phyloP scores from a whole-genome alignment of 2,888 invertebrate species.

The Polydrusus cervinus region DNA sequence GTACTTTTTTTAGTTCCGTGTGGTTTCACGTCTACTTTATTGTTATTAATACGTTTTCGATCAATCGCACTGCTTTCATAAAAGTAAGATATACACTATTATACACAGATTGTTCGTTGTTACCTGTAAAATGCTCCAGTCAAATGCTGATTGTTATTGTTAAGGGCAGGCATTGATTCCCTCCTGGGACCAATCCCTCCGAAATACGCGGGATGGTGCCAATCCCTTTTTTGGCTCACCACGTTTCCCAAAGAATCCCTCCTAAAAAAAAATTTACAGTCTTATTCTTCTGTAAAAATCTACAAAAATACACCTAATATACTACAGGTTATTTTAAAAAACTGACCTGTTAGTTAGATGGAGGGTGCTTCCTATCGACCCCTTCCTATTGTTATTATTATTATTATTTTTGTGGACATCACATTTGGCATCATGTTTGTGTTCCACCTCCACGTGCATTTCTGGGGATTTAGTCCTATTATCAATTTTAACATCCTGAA shows the following conservation, averaged over 20 bases:
- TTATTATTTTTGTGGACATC: slow-evolving; percentile 77
- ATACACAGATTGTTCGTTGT: neutral
- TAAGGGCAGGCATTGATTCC: slow-evolving; percentile 71
- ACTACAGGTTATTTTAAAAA: too few species aligned
- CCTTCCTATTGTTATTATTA: slow-evolving; percentile 70
- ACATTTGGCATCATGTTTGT: slow-evolving; percentile 78
- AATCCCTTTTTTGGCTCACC: slow-evolving; percentile 63
- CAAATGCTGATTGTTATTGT: slow-evolving; percentile 59
- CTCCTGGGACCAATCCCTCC: slow-evolving; percentile 70
- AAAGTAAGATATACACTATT: neutral
- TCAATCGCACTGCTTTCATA: too few species aligned
- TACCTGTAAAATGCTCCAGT: slow-evolving; percentile 47
- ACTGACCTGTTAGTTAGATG: slow-evolving; percentile 67
- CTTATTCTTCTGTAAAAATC: too few species aligned
- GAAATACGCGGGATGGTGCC: slow-evolving; percentile 61
- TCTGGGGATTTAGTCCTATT: slow-evolving; percentile 62
- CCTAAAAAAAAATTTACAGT: slow-evolving; percentile 13
- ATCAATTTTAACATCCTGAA: slow-evolving; percentile 79
- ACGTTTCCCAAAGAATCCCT: slow-evolving; percentile 75
- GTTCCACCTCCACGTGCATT: slow-evolving; percentile 72
- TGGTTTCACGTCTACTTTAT: neutral
- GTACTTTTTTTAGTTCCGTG: slow-evolving; percentile 21
- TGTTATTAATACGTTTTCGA: neutral
- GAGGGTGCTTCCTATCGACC: slow-evolving; percentile 75
- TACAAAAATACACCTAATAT: too few species aligned